Conservation (phyloP, 2,797 vertebrate species). For the Distichodus sexfasciatus region DNA sequence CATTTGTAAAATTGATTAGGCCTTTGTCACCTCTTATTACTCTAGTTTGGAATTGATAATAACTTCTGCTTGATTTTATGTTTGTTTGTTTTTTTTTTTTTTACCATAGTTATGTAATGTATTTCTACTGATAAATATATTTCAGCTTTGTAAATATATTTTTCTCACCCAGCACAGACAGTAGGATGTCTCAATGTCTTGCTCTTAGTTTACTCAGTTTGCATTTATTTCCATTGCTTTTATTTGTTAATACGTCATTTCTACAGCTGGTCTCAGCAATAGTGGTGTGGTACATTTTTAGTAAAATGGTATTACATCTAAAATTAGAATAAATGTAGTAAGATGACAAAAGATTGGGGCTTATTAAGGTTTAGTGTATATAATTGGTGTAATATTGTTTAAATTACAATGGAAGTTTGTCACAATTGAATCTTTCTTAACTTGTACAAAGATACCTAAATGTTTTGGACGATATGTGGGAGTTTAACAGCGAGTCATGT, state of each 20-base stretch:
- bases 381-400: constrained; percentile 76
- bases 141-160: constrained; percentile 58
- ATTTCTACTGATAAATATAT: constrained; percentile 55
- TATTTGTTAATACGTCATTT: constrained; percentile 45
- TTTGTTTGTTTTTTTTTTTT: constrained; percentile 59
- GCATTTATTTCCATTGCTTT: too few species aligned
- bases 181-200: constrained; percentile 56
- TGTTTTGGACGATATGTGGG: constrained; percentile 68
- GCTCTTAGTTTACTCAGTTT: constrained; percentile 58
- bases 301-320: constrained; percentile 62
- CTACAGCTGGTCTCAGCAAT: constrained; percentile 56
- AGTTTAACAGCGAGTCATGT: constrained; percentile 48
- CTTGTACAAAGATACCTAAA: constrained; percentile 74
- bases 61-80: constrained; percentile 49
- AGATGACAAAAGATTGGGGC: constrained; percentile 54
- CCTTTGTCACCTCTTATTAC: constrained; percentile 3
- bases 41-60: constrained; percentile 34
- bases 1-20: constrained; percentile 1
- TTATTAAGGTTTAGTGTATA: constrained; percentile 65
- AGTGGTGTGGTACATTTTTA: constrained; percentile 60
- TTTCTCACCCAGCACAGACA: constrained; percentile 61
- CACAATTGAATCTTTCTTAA: constrained; percentile 70
- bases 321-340: constrained; percentile 57
- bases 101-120: constrained; percentile 54
- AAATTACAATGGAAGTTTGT: constrained; percentile 60